Evolutionary conservation across 1,140 invertebrate species (phyloP).

Genomic region (Microplitis demolitor): DNA sequence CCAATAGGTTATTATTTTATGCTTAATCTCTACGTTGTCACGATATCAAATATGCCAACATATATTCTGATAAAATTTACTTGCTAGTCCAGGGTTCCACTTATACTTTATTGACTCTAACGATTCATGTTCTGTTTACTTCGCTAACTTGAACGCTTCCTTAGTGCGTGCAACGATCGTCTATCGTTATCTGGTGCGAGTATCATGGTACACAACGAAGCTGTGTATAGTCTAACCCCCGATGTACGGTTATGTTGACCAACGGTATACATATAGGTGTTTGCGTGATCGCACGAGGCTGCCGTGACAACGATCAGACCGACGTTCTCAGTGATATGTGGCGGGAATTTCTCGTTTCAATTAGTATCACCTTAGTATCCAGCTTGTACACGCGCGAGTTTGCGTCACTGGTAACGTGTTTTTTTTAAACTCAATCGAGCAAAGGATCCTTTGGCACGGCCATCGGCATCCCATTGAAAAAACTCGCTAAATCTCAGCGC

Average conservation of each 20-base stretch:
- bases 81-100: neutral
- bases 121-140: conserved; percentile 14
- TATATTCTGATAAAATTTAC: no score
- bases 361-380: conserved; percentile 26
- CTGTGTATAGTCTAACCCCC: neutral
- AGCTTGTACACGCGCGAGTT: conserved; percentile 1
- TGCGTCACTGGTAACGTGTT: conserved; percentile 12
- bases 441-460: neutral
- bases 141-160: conserved; percentile 3
- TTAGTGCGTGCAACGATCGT: conserved; percentile 21
- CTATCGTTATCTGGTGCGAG: conserved; percentile 25
- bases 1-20: no score
- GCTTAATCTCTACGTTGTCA: no score
- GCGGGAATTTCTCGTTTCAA: conserved; percentile 33
- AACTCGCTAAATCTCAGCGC: neutral
- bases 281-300: neutral
- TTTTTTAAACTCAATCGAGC: conserved; percentile 7
- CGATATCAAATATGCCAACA: no score
- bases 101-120: neutral
- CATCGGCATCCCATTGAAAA: conserved; percentile 11
- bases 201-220: conserved; percentile 13
- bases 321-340: conserved; percentile 24
- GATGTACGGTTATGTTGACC: neutral
- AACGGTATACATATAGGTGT: neutral
- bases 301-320: conserved; percentile 25